Evolutionary conservation across 1,140 invertebrate species (phyloP).

Genomic region (Oscheius sp.): DNA sequence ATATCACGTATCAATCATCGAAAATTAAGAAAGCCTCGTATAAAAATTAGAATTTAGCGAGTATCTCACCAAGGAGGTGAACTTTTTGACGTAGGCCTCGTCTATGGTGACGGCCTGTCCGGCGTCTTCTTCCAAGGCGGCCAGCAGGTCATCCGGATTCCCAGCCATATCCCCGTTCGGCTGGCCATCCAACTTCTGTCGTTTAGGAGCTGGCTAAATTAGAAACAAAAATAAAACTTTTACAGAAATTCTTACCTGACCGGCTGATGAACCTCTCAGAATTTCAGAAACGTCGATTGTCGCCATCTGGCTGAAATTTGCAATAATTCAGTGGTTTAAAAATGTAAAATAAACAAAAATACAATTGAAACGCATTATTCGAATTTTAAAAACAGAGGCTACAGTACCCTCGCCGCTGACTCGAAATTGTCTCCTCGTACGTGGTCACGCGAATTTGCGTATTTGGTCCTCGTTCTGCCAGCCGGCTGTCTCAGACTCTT

Average conservation of each 20-base stretch:
- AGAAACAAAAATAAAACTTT: not conserved
- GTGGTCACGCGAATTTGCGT: no score
- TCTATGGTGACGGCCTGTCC: constrained; percentile 28
- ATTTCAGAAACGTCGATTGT: constrained; percentile 40
- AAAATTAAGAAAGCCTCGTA: not conserved
- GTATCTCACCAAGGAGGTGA: not conserved
- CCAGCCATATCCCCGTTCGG: constrained; percentile 4
- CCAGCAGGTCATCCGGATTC: constrained; percentile 34
- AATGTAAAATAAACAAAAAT: no score
- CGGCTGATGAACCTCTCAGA: not conserved
- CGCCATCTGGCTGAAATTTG: no score
- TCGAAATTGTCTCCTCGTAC: no score
- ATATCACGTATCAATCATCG: not conserved
- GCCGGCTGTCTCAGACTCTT: no score
- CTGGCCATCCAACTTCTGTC: constrained; percentile 2
- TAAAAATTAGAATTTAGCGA: not conserved
- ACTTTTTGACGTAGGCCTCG: constrained; percentile 27
- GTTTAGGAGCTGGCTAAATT: not conserved
- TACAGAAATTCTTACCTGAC: constrained; percentile 16
- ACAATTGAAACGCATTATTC: no score
- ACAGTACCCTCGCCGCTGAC: no score
- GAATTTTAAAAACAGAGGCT: no score
- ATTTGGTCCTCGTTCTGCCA: no score
- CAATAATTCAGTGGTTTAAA: no score
- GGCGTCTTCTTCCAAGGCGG: constrained; percentile 40